A percentile compares a stretch with the other conserved stretches of the same genome.
phyloP scores from a whole-genome alignment of 2,888 invertebrate species.

The Phytoseiulus persimilis region DNA sequence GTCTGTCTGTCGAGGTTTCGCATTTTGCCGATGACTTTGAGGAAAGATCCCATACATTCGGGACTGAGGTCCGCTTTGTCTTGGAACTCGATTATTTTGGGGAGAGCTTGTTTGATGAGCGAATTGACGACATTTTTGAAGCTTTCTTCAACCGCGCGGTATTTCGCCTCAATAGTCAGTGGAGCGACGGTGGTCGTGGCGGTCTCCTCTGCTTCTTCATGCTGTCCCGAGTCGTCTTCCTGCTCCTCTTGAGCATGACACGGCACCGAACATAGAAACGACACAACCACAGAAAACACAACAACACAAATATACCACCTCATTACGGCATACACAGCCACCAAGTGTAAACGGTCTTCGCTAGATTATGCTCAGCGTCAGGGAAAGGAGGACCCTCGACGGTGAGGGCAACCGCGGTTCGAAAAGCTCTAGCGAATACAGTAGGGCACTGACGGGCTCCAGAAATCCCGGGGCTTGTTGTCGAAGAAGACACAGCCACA shows the following conservation, averaged over 20 bases:
- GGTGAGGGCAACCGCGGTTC: not conserved
- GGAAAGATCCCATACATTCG: constrained; percentile 26
- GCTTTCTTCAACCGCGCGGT: constrained; percentile 28
- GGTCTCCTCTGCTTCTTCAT: not conserved
- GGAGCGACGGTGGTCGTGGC: not conserved
- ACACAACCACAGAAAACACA: not conserved
- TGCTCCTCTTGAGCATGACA: not conserved
- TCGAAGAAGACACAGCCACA: no score
- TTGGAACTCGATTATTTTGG: not conserved
- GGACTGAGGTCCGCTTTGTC: constrained; percentile 16
- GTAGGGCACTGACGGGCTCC: not conserved
- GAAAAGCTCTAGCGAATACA: not conserved
- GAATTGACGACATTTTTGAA: constrained; percentile 28
- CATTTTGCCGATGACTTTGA: constrained; percentile 30
- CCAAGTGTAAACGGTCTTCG: not conserved
- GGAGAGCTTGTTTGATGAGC: constrained; percentile 9
- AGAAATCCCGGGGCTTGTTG: not conserved
- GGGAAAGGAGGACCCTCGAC: not conserved
- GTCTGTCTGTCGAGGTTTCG: constrained; percentile 10
- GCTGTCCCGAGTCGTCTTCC: not conserved
- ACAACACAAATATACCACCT: constrained; percentile 5
- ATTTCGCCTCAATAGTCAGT: constrained; percentile 12
- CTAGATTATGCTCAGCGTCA: not conserved
- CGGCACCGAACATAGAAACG: not conserved
- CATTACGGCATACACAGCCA: not conserved